These are phyloP conservation scores for Acholoe squamosa DNA, from an alignment of 2,888 invertebrate species.

Conservation along the genomic window DNA sequence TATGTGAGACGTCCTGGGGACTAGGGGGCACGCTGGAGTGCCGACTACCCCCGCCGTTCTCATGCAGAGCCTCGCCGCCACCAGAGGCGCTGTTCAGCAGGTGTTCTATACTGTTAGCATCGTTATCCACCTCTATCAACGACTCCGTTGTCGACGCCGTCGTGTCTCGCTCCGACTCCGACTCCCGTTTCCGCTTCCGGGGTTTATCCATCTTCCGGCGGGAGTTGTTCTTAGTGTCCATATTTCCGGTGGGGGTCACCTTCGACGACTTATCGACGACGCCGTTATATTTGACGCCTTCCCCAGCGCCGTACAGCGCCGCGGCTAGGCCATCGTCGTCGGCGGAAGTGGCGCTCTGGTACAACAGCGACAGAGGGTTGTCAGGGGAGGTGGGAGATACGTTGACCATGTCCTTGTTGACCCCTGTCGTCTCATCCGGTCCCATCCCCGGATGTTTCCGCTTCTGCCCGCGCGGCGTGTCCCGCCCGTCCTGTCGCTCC, in stretches of 20 bases:
- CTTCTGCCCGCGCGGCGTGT: constrained; percentile 59
- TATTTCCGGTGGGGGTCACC: background rate
- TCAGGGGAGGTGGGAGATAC: constrained; percentile 42
- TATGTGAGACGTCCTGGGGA: constrained; percentile 60
- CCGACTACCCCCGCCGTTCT: constrained; percentile 14
- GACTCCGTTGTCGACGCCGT: constrained; percentile 9
- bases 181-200: constrained; percentile 77
- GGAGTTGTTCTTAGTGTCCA: constrained; percentile 77
- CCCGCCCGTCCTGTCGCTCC: constrained; percentile 20
- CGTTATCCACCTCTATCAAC: constrained; percentile 57
- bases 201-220: constrained; percentile 82
- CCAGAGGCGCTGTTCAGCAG: constrained; percentile 29
- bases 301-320: background rate
- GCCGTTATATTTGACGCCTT: constrained; percentile 42
- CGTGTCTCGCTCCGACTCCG: constrained; percentile 66
- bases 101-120: constrained; percentile 41
- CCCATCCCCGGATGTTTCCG: constrained; percentile 51
- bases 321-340: constrained; percentile 5
- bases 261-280: background rate
- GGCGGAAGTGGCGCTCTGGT: constrained; percentile 59
- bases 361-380: constrained; percentile 40
- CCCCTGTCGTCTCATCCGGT: constrained; percentile 13
- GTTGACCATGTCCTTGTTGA: constrained; percentile 54
- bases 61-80: background rate
- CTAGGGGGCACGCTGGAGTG: constrained; percentile 64